Evolutionary conservation across 2,113 vertebrate genomes (phyloP).

Genomic region (Gnathonemus longibarbis): DNA sequence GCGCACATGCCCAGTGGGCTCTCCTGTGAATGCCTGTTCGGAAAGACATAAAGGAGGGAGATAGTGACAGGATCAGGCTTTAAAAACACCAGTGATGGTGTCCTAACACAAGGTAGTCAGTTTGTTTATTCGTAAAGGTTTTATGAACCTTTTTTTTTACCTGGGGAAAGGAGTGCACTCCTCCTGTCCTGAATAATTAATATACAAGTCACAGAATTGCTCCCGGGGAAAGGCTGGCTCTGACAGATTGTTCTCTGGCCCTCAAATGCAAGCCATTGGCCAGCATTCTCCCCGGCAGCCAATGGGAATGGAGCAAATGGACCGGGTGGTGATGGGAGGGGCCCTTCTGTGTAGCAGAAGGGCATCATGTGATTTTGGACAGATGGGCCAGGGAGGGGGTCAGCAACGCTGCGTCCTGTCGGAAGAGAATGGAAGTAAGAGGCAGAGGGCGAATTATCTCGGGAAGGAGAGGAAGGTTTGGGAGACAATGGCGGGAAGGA

Average conservation of each 20-base stretch:
- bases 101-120: not conserved
- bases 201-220: conserved; percentile 49
- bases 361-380: conserved; percentile 48
- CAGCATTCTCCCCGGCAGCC: conserved; percentile 29
- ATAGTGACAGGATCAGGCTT: not conserved
- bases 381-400: conserved; percentile 37
- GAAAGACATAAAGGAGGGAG: not conserved
- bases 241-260: conserved; percentile 24
- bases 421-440: conserved; percentile 13
- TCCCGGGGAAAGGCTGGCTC: conserved; percentile 38
- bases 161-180: conserved; percentile 22
- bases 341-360: conserved; percentile 45
- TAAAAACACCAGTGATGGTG: not conserved
- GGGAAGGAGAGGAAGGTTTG: not conserved
- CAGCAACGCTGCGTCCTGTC: conserved; percentile 3
- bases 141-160: conserved; percentile 30
- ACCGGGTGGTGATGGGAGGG: conserved; percentile 15
- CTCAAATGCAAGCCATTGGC: conserved; percentile 38
- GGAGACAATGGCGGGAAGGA: not conserved
- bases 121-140: conserved; percentile 27
- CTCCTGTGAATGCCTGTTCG: not conserved
- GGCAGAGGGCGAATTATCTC: not conserved
- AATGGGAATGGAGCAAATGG: conserved; percentile 32
- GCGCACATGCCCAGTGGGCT: not conserved
- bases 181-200: conserved; percentile 54